A percentile compares a stretch with the other conserved stretches of the same genome.
Conservation (phyloP, 2,888 invertebrate species). For the Cataglyphis rosenhaueri region DNA sequence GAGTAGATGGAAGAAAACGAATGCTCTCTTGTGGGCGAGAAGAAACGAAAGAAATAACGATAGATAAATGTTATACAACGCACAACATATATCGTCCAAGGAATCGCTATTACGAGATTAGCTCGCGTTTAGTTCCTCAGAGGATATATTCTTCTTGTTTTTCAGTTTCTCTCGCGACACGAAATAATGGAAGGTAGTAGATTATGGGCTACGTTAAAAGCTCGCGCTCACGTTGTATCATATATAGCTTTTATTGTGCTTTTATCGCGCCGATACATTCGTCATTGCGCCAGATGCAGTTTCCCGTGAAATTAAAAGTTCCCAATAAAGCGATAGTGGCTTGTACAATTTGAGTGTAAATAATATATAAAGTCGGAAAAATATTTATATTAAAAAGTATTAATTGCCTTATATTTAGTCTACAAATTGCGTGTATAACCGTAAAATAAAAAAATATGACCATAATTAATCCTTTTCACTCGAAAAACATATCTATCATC, state of each 20-base stretch:
- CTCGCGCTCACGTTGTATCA: slow-evolving; percentile 32
- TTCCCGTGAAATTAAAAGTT: slow-evolving; percentile 37
- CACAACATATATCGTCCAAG: slow-evolving; percentile 3
- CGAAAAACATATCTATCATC: neutral
- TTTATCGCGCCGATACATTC: slow-evolving; percentile 37
- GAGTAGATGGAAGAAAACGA: neutral
- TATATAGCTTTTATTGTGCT: slow-evolving; percentile 38
- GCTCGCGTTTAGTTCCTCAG: slow-evolving; percentile 18
- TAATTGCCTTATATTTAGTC: neutral
- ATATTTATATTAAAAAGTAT: slow-evolving; percentile 10
- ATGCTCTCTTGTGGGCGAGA: neutral
- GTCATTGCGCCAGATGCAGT: slow-evolving; percentile 35
- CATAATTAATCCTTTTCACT: neutral
- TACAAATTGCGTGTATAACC: neutral
- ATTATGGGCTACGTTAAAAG: slow-evolving; percentile 37
- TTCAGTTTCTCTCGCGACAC: slow-evolving; percentile 15
- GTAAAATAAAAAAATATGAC: neutral
- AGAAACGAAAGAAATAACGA: neutral
- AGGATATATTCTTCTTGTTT: slow-evolving; percentile 10
- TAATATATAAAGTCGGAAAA: neutral
- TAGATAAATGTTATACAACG: slow-evolving; percentile 1
- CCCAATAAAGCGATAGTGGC: neutral
- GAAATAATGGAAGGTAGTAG: slow-evolving; percentile 28
- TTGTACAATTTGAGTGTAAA: slow-evolving; percentile 11
- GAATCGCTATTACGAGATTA: slow-evolving; percentile 21